These are phyloP conservation scores for Sericinus montela DNA, from an alignment of 2,888 invertebrate species.

Conservation along the genomic window DNA sequence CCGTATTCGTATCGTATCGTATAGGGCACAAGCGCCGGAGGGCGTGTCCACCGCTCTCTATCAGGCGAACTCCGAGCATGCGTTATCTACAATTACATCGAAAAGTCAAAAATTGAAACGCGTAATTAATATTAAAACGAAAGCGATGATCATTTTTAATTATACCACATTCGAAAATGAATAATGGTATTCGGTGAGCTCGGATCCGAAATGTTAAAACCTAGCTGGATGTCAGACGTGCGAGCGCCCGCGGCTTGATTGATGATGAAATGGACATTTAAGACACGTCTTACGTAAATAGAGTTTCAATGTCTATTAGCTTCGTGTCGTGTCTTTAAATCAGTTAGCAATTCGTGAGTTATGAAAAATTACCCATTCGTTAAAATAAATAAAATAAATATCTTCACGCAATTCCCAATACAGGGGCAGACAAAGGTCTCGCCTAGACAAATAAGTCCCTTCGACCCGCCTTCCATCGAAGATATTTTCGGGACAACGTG, in stretches of 20 bases:
- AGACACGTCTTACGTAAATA: background rate
- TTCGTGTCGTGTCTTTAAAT: conserved; percentile 3
- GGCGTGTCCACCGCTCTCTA: conserved; percentile 21
- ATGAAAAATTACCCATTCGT: background rate
- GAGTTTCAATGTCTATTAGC: conserved; percentile 5
- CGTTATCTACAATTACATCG: conserved; percentile 16
- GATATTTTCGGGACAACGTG: no score
- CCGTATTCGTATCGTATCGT: background rate
- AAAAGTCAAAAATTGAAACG: conserved; percentile 20
- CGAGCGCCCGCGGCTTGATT: conserved; percentile 5
- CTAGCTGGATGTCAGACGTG: background rate
- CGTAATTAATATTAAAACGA: conserved; percentile 52
- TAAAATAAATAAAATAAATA: no score
- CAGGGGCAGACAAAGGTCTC: no score
- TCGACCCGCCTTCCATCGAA: no score
- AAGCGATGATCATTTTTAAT: conserved; percentile 53
- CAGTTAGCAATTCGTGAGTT: conserved; percentile 2
- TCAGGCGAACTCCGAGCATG: conserved; percentile 8
- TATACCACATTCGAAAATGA: conserved; percentile 29
- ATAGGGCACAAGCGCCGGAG: conserved; percentile 4
- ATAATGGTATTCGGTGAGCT: conserved; percentile 11
- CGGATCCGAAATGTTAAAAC: background rate
- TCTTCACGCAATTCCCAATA: no score
- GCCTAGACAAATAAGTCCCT: no score
- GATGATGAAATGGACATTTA: background rate